phyloP scores from a whole-genome alignment of 2,888 invertebrate species.

The Drosophila trichaetosa region DNA sequence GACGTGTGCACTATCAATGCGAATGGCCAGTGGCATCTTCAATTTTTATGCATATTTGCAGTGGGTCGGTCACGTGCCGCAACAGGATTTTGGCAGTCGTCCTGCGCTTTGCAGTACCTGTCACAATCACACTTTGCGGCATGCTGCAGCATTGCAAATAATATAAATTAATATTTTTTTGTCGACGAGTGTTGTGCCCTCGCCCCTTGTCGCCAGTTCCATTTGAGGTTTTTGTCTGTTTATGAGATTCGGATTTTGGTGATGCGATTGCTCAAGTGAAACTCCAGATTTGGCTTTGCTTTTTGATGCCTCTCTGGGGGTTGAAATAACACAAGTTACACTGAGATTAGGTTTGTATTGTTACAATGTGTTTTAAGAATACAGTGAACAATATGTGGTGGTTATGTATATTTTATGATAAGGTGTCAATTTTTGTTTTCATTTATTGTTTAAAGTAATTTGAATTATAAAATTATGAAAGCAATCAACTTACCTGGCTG shows the following conservation, averaged over 20 bases:
- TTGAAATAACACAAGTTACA: constrained; percentile 43
- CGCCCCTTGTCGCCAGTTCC: constrained; percentile 20
- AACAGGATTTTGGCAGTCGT: constrained; percentile 28
- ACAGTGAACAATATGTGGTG: neutral
- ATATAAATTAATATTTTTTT: constrained; percentile 79
- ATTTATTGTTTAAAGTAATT: neutral
- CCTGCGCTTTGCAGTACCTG: constrained; percentile 68
- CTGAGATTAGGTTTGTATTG: constrained; percentile 28
- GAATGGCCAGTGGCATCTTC: constrained; percentile 69
- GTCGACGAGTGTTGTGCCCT: constrained; percentile 12
- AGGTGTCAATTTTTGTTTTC: neutral
- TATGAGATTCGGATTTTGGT: constrained; percentile 61
- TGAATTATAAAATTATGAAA: neutral
- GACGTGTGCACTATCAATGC: constrained; percentile 73
- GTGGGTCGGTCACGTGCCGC: constrained; percentile 68
- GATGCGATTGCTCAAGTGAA: constrained; percentile 67
- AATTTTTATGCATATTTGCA: constrained; percentile 77
- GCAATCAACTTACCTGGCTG: neutral
- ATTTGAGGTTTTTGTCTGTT: constrained; percentile 70
- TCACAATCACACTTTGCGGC: constrained; percentile 82
- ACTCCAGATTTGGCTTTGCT: constrained; percentile 52
- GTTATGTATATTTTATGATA: neutral
- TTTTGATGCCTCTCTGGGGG: constrained; percentile 41
- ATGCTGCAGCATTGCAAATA: constrained; percentile 79
- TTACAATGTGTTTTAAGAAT: neutral